A percentile compares a stretch with the other conserved stretches of the same genome.
Evolutionary conservation across 1,140 invertebrate species (phyloP).

Genomic region (Mamestra configurata): DNA sequence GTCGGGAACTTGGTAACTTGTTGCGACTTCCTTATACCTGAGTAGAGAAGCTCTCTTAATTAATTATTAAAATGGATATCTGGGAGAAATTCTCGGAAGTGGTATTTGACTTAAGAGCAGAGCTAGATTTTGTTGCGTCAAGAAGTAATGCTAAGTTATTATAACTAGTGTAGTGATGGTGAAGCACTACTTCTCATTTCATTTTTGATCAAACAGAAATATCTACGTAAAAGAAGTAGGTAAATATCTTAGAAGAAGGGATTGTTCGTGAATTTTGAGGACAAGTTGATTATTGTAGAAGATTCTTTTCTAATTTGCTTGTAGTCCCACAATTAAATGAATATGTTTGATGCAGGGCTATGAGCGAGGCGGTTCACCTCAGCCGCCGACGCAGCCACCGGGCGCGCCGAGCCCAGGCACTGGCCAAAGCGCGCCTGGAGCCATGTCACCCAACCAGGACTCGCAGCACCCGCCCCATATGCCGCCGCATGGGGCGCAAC

Average conservation of each 20-base stretch:
- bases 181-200: no score
- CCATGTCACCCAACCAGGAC: conserved; percentile 81
- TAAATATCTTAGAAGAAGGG: no score
- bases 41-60: not conserved
- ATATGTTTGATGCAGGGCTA: conserved; percentile 72
- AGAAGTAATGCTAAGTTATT: not conserved
- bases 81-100: not conserved
- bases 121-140: not conserved
- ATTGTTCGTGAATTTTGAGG: no score
- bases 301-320: no score
- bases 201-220: no score
- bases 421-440: conserved; percentile 72
- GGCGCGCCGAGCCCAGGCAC: conserved; percentile 81
- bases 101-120: not conserved
- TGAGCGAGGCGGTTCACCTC: conserved; percentile 84
- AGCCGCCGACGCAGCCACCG: conserved; percentile 81
- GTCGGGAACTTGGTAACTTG: conserved; percentile 1
- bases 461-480: conserved; percentile 79
- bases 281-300: no score
- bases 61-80: not conserved
- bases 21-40: not conserved
- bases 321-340: not conserved
- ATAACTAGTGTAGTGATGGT: no score
- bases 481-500: conserved; percentile 74
- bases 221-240: no score